A percentile compares a stretch with the other conserved stretches of the same genome.
These are phyloP conservation scores for Adelosebastes latens DNA, from an alignment of 2,797 vertebrate species.

Conservation along the genomic window DNA sequence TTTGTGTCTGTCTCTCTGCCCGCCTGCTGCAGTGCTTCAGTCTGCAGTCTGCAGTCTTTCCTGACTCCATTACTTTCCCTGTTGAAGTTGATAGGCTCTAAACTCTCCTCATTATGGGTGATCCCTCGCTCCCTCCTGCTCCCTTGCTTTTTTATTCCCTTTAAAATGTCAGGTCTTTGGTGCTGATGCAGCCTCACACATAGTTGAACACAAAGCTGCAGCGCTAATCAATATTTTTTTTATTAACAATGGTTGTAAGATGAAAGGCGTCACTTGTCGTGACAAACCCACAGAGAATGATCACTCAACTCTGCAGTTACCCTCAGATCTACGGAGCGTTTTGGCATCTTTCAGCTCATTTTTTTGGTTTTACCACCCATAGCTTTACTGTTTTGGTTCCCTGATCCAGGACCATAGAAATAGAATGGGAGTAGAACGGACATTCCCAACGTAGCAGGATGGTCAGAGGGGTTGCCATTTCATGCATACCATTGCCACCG, in stretches of 20 bases:
- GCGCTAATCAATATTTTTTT: neutral
- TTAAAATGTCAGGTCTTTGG: conserved; percentile 32
- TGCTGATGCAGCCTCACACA: conserved; percentile 11
- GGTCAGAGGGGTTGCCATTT: no score
- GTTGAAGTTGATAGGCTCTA: conserved; percentile 55
- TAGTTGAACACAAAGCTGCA: neutral
- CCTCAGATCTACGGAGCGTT: neutral
- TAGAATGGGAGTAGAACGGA: no score
- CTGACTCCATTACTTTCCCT: conserved; percentile 42
- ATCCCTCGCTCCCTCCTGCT: conserved; percentile 29
- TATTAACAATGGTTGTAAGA: neutral
- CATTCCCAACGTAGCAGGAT: no score
- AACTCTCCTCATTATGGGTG: conserved; percentile 56
- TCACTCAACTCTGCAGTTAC: neutral
- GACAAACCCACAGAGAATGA: neutral
- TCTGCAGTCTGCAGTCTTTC: conserved; percentile 33
- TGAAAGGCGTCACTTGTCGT: neutral
- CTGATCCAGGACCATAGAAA: neutral
- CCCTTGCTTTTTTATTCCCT: conserved; percentile 32
- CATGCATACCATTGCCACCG: no score
- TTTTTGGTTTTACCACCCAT: neutral
- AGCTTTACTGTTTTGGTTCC: neutral
- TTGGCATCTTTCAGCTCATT: neutral
- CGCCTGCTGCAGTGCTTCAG: conserved; percentile 29
- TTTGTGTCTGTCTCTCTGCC: conserved; percentile 36